Evolutionary conservation across 2,888 invertebrate genomes (phyloP).

Genomic region (Nymphalis c-album): DNA sequence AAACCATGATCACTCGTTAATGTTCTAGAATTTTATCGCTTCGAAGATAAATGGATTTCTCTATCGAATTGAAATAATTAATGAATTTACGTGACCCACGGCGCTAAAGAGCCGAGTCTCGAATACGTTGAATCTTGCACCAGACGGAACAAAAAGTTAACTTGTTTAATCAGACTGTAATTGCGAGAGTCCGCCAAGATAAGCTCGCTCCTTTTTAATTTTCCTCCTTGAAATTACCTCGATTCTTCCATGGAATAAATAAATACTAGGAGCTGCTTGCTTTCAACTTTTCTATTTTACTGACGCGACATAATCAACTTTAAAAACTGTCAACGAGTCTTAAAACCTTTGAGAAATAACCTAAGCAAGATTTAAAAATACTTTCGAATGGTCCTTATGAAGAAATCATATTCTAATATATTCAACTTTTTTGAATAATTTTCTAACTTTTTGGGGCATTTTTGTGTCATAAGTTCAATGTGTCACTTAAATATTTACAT

Average conservation of each 20-base stretch:
- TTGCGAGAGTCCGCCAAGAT: slow-evolving; percentile 63
- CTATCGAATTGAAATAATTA: slow-evolving; percentile 9
- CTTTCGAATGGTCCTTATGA: no score
- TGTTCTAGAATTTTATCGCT: neutral
- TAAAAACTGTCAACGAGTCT: neutral
- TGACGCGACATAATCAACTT: neutral
- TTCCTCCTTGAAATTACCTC: slow-evolving; percentile 66
- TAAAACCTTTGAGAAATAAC: neutral
- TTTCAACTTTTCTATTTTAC: neutral
- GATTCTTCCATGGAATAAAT: slow-evolving; percentile 67
- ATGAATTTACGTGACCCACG: slow-evolving; percentile 1
- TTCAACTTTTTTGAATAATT: no score
- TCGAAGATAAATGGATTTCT: neutral
- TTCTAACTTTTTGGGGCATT: no score
- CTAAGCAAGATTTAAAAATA: neutral
- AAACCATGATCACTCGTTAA: no score
- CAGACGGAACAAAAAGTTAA: slow-evolving; percentile 15
- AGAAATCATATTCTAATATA: no score
- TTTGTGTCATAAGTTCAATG: no score
- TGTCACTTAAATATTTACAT: no score
- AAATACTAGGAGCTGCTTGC: slow-evolving; percentile 43
- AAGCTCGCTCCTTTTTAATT: slow-evolving; percentile 72
- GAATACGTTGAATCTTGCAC: neutral
- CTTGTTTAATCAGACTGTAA: slow-evolving; percentile 47
- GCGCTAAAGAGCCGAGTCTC: slow-evolving; percentile 6